Base-by-base conservation (phyloP, 2,888 invertebrate genomes). In the Cerastis leucographa region DNA sequence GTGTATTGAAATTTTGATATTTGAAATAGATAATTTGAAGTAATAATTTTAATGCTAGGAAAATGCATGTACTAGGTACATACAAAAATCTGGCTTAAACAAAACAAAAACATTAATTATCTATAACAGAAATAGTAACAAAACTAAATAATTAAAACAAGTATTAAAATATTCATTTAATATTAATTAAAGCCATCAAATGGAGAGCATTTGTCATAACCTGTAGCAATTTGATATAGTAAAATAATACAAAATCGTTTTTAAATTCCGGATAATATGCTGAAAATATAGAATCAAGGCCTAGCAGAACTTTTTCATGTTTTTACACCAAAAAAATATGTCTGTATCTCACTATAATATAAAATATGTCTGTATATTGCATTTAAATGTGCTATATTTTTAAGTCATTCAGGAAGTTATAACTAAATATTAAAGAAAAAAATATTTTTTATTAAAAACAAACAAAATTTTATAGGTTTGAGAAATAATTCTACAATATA, bases 401-500 rank as follows among this genome's bases (percentile, higher is more conserved):
- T 0, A 42, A 40, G 54, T 67, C 14, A 81, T 67, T 25, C 64
- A 71, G 79, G 78, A 75, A 78, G 61, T 69, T 61, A 40, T 74
- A 69, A 69, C 56, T 64, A 66, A 35, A 70, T n/a, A 25, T 25
- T 56, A 6, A 51, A 44, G 9, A 59, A 68, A 70, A 66, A 64
- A 51, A 70, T 14, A 54, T 19, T 19, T 56, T 29, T 8, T 46
- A 44, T 9, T n/a, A 46, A 44, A 71, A 51, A 64, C n/a, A 59
- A 70, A 72, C 22, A 49, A 81, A 42, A 35, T 35, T 76, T 81
- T 74, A 74, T 75, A 49, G 66, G 62, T 79, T 84, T 86, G 68
- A 66, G 68, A 85, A 85, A 77, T 81, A 74, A 70, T 80, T 85
- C 25, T 76, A 68, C 7, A 68, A 70, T 66, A 80, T 85, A 85